A percentile compares a stretch with the other conserved stretches of the same genome.
phyloP scores from a whole-genome alignment of 1,140 invertebrate genomes.

The Lordiphosa clarofinis region DNA sequence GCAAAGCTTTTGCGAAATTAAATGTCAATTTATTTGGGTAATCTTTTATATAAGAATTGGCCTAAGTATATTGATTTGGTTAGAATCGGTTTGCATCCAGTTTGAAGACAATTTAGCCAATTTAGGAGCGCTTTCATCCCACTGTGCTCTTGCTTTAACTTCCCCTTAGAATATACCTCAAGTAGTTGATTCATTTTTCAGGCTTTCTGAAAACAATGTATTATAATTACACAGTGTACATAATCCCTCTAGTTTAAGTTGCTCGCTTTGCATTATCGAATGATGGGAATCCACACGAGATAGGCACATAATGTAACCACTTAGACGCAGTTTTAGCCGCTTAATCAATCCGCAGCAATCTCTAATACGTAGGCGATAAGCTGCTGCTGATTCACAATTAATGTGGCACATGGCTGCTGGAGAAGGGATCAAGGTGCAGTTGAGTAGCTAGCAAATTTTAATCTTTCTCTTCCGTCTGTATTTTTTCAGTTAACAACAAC shows the following conservation, averaged over 20 bases:
- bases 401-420: background rate
- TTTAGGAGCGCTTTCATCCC: background rate
- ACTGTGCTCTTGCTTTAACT: background rate
- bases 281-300: constrained; percentile 7
- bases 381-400: constrained; percentile 33
- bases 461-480: constrained; percentile 13
- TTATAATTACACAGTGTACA: background rate
- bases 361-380: background rate
- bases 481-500: constrained; percentile 37
- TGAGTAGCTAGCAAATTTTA: constrained; percentile 5
- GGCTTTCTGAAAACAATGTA: too few relatives aligned
- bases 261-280: background rate
- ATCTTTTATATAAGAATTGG: too few relatives aligned
- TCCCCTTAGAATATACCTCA: too few relatives aligned
- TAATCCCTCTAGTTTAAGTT: constrained; percentile 1
- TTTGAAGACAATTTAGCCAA: too few relatives aligned
- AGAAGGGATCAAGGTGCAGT: constrained; percentile 37
- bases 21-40: too few relatives aligned
- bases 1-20: too few relatives aligned
- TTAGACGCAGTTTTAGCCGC: constrained; percentile 25
- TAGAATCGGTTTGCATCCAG: too few relatives aligned
- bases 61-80: too few relatives aligned
- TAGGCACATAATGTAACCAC: constrained; percentile 22
- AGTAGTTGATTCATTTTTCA: too few relatives aligned
- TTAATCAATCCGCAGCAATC: constrained; percentile 11